Evolutionary conservation across 2,113 vertebrate genomes (phyloP).

Genomic region (Cyanoderma ruficeps): DNA sequence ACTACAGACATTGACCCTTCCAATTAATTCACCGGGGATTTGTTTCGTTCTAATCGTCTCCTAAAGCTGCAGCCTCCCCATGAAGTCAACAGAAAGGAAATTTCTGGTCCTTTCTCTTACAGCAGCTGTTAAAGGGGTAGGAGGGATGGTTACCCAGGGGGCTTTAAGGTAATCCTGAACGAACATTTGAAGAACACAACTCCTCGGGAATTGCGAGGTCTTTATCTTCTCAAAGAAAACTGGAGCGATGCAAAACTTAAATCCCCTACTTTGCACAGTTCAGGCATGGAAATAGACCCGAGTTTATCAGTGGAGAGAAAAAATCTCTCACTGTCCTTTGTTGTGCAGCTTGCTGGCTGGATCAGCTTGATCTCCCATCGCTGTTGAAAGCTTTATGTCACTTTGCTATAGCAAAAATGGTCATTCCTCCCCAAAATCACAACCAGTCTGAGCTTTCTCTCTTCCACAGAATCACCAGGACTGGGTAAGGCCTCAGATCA

Average conservation of each 20-base stretch:
- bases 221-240: neutral
- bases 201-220: neutral
- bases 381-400: neutral
- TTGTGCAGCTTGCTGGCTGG: neutral
- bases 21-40: neutral
- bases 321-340: neutral
- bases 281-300: neutral
- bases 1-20: constrained; percentile 25
- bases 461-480: neutral
- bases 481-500: neutral
- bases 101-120: neutral
- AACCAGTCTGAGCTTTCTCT: neutral
- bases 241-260: neutral
- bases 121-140: neutral
- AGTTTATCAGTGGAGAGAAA: neutral
- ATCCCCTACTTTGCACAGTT: neutral
- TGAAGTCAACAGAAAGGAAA: neutral
- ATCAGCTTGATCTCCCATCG: neutral
- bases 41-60: neutral
- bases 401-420: neutral
- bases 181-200: neutral
- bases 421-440: neutral
- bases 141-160: neutral
- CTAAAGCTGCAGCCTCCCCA: neutral
- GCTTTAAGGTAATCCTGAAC: neutral